These are phyloP conservation scores for Manis javanica DNA, from an alignment of 2,797 vertebrate species.

Conservation along the genomic window DNA sequence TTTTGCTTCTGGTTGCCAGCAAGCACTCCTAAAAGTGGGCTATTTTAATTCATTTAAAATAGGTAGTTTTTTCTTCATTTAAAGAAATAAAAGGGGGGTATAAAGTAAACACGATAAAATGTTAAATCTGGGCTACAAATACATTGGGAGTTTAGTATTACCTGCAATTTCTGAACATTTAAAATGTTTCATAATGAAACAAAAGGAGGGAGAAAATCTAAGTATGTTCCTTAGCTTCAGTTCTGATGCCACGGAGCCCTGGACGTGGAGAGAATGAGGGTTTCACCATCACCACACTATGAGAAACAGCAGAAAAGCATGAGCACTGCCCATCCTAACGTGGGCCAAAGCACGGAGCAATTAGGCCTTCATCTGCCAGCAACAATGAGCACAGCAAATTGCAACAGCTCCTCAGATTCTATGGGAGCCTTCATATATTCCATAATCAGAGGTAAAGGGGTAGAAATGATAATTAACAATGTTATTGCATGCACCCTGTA, in stretches of 20 bases:
- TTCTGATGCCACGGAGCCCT: not conserved
- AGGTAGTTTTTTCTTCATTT: not conserved
- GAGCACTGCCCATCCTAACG: not conserved
- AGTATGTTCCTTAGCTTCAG: not conserved
- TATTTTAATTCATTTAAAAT: no score
- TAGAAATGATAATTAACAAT: slow-evolving; percentile 45
- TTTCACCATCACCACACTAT: not conserved
- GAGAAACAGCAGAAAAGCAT: not conserved
- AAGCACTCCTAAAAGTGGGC: not conserved
- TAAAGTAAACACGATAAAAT: not conserved
- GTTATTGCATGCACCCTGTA: not conserved
- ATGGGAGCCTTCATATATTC: not conserved
- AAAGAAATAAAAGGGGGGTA: not conserved
- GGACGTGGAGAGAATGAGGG: not conserved
- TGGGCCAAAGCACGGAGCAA: not conserved
- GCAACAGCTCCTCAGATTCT: not conserved
- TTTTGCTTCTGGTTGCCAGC: not conserved
- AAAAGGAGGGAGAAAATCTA: not conserved
- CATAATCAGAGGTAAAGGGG: slow-evolving; percentile 24
- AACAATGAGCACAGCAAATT: not conserved
- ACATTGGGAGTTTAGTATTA: not conserved
- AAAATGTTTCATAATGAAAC: not conserved
- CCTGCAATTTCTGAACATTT: not conserved
- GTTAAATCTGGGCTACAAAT: not conserved
- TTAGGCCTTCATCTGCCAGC: not conserved